Evolutionary conservation across 2,797 vertebrate genomes (phyloP), one percentile per base, ranked within the genome.

Genomic region (Microtus obscurus): DNA sequence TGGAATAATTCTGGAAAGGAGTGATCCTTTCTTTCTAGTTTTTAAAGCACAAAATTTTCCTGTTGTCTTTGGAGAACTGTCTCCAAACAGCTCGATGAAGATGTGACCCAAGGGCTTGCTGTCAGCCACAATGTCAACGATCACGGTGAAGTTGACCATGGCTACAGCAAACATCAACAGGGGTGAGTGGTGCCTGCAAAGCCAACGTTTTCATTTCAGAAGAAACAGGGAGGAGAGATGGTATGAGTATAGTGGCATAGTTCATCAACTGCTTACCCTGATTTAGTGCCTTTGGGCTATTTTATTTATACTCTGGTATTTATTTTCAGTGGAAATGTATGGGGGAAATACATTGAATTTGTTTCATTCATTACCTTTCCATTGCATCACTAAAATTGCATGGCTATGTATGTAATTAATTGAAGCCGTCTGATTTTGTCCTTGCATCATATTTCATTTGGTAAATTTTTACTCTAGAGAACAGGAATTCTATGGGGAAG

Each of bases 401-500:
- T 12, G 29, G 21, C 23, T 69, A 51, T 71, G 11, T 87, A 85
- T 34, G 78, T 14, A 96, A 53, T 16, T 85, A 89, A 69, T 37
- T 88, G 34, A 77, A 94, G 11, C 16, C n/a, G 4, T 69, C 76
- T 92, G 87, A 67, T 43, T 0, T 9, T 90, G 89, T 78, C 8
- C 37, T 67, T 74, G 31, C 40, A 1, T 86, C 77, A 61, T 14
- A 40, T 2, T 77, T 85, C 90, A 51, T 88, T 86, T 90, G 48
- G 73, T 40, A 83, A 86, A 80, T 25, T 87, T 95, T 93, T 31
- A 90, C 77, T n/a, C 65, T 61, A 69, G 91, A 45, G 86, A 80
- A n/a, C 59, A 88, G 61, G 93, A 92, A 90, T 87, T 79, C 93
- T 80, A 4, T 40, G 17, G 73, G 73, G 91, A 95, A 77, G 40